phyloP scores from a whole-genome alignment of 2,113 vertebrate genomes.

The Brienomyrus brachyistius region DNA sequence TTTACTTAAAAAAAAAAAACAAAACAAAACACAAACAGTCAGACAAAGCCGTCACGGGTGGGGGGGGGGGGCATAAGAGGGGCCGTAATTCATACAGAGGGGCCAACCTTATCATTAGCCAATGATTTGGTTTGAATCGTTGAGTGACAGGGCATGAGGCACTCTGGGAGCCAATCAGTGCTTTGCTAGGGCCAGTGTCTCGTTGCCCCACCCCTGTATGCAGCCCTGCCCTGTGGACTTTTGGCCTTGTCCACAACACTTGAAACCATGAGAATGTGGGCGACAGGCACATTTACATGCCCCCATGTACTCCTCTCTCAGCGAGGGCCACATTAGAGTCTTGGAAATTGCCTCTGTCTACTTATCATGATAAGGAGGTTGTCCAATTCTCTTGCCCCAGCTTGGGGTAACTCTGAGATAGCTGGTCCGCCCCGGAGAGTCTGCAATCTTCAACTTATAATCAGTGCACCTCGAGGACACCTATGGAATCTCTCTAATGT shows the following conservation, averaged over 20 bases:
- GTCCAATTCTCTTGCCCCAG: neutral
- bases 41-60: neutral
- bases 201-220: neutral
- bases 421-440: neutral
- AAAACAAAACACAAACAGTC: neutral
- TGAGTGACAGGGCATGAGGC: neutral
- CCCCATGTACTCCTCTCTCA: neutral
- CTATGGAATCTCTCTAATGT: constrained; percentile 8
- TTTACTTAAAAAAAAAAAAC: neutral
- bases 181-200: neutral
- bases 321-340: neutral
- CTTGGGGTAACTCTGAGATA: constrained; percentile 8
- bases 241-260: neutral
- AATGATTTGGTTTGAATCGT: neutral
- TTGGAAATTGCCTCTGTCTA: neutral
- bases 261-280: neutral
- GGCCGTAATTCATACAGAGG: neutral
- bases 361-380: constrained; percentile 12
- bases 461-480: neutral
- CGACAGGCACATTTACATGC: neutral
- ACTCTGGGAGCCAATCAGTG: neutral
- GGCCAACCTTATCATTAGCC: neutral
- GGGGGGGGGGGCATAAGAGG: neutral
- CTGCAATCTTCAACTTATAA: constrained; percentile 14
- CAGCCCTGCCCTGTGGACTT: neutral